phyloP scores from a whole-genome alignment of 2,888 invertebrate species.

The Acanthococcus lagerstroemiae region DNA sequence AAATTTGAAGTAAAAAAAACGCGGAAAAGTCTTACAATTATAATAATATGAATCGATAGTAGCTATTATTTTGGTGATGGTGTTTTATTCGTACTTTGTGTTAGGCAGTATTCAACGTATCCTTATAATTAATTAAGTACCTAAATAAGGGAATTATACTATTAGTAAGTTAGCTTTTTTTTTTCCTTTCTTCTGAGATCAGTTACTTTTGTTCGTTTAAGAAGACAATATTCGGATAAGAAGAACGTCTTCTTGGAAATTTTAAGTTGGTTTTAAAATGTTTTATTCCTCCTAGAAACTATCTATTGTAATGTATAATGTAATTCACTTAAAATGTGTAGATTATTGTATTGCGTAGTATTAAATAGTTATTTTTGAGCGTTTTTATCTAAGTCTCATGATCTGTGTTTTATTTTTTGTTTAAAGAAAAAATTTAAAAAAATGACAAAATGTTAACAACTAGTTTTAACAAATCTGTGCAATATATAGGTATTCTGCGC shows the following conservation, averaged over 20 bases:
- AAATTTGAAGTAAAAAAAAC: conserved; percentile 7
- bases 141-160: conserved; percentile 23
- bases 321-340: conserved; percentile 28
- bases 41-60: conserved; percentile 4
- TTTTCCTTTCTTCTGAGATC: not conserved
- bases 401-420: conserved; percentile 29
- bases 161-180: conserved; percentile 14
- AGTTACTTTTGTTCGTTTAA: conserved; percentile 11
- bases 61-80: conserved; percentile 28
- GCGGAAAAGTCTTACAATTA: not conserved
- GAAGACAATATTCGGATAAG: conserved; percentile 19
- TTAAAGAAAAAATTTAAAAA: conserved; percentile 17
- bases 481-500: conserved; percentile 29
- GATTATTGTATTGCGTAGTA: conserved; percentile 25
- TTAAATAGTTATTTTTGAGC: conserved; percentile 26
- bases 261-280: conserved; percentile 26
- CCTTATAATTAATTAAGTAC: conserved; percentile 18
- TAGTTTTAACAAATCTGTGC: conserved; percentile 29
- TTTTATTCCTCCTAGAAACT: conserved; percentile 30
- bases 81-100: conserved; percentile 17
- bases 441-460: conserved; percentile 24
- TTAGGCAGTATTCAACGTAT: conserved; percentile 29
- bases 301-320: conserved; percentile 22
- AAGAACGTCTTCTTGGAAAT: conserved; percentile 20
- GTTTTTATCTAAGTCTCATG: conserved; percentile 31